These are phyloP conservation scores for Cyprinodon brontotheroides DNA, from an alignment of 2,113 vertebrate species.

Conservation along the genomic window DNA sequence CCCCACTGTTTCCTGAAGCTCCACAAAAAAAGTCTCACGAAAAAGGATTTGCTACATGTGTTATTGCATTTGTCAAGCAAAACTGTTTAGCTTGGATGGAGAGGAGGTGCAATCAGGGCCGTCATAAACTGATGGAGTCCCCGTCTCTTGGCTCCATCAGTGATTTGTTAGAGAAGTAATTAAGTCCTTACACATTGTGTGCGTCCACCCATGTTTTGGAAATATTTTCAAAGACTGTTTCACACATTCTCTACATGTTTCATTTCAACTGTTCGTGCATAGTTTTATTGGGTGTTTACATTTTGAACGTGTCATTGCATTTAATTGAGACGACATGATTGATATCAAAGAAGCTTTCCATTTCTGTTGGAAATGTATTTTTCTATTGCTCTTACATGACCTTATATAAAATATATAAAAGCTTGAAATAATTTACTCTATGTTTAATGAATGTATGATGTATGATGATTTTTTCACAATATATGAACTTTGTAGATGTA, in stretches of 20 bases:
- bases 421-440: background rate
- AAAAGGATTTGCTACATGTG: slow-evolving; percentile 66
- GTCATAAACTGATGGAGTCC: slow-evolving; percentile 76
- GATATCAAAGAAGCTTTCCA: slow-evolving; percentile 43
- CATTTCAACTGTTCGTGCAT: slow-evolving; percentile 19
- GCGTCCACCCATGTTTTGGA: slow-evolving; percentile 35
- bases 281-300: slow-evolving; percentile 29
- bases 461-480: background rate
- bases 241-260: slow-evolving; percentile 12
- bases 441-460: background rate
- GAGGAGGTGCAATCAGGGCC: slow-evolving; percentile 67
- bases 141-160: slow-evolving; percentile 58
- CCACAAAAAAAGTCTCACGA: slow-evolving; percentile 68
- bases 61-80: slow-evolving; percentile 74
- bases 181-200: slow-evolving; percentile 60
- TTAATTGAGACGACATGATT: slow-evolving; percentile 7
- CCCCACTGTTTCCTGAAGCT: slow-evolving; percentile 49
- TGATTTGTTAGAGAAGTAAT: slow-evolving; percentile 71
- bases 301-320: slow-evolving; percentile 15
- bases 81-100: slow-evolving; percentile 77
- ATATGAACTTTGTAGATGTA: background rate
- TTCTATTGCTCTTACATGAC: too few species aligned
- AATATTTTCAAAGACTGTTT: slow-evolving; percentile 37
- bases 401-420: too few species aligned
- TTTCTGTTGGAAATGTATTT: slow-evolving; percentile 24